Percentiles rank a stretch among this genome's conserved stretches.
These are phyloP conservation scores for Listronotus oregonensis DNA, from an alignment of 1,140 invertebrate species.

Conservation along the genomic window DNA sequence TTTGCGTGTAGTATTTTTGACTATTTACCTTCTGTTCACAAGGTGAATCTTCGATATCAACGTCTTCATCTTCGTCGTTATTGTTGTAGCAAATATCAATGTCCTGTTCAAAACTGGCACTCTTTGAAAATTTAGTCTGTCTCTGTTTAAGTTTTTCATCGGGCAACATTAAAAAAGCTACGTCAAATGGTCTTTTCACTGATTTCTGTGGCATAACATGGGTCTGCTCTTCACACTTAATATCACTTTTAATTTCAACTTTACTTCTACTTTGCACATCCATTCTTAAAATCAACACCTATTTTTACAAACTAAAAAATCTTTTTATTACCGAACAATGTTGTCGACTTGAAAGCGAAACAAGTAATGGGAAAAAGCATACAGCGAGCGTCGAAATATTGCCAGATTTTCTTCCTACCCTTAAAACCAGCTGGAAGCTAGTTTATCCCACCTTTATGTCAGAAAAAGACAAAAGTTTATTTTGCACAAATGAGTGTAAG, in stretches of 20 bases:
- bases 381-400: constrained; percentile 54
- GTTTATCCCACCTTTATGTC: constrained; percentile 45
- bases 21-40: constrained; percentile 44
- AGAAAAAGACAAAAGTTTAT: constrained; percentile 34
- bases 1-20: constrained; percentile 55
- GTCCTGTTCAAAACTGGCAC: constrained; percentile 39
- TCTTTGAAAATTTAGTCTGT: constrained; percentile 56
- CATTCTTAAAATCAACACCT: constrained; percentile 39
- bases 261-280: constrained; percentile 41
- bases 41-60: constrained; percentile 57
- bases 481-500: constrained; percentile 23
- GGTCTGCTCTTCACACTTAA: constrained; percentile 43
- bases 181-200: constrained; percentile 81
- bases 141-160: constrained; percentile 77
- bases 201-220: constrained; percentile 44
- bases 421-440: constrained; percentile 45
- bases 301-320: constrained; percentile 20
- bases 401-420: constrained; percentile 50
- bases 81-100: constrained; percentile 49
- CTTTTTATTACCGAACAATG: not conserved
- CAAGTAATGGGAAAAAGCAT: constrained; percentile 55
- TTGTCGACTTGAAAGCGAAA: constrained; percentile 36
- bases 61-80: constrained; percentile 53
- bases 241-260: constrained; percentile 47
- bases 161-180: constrained; percentile 84